These are phyloP conservation scores for Pseudococcus viburni DNA, from an alignment of 2,888 invertebrate genomes.

Conservation along the genomic window DNA sequence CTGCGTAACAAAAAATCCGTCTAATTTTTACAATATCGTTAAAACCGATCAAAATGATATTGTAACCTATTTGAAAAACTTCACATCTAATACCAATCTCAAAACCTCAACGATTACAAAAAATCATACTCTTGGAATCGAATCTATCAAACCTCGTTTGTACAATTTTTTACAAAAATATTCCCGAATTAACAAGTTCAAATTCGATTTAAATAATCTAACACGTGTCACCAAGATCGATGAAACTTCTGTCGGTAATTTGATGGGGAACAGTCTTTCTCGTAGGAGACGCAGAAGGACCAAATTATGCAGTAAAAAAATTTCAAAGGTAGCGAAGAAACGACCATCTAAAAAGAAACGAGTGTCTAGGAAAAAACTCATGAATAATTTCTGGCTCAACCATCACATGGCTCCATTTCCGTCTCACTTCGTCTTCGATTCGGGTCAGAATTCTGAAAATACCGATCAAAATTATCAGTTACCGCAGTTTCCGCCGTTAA, in stretches of 20 bases:
- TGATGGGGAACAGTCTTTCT: constrained; percentile 14
- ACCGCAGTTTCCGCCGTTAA: constrained; percentile 3
- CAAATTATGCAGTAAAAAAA: background rate
- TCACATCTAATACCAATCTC: background rate
- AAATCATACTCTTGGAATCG: background rate
- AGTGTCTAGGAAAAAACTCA: background rate
- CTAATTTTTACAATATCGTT: background rate
- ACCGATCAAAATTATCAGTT: background rate
- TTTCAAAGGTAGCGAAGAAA: background rate
- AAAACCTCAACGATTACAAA: background rate
- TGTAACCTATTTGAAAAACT: constrained; percentile 15
- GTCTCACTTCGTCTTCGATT: background rate
- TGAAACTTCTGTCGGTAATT: constrained; percentile 1
- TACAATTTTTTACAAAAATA: background rate
- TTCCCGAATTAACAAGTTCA: background rate
- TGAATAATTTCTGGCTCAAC: background rate
- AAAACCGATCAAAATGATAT: constrained; percentile 28
- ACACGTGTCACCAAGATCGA: constrained; percentile 2
- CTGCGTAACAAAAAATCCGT: background rate
- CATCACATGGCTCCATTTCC: no score
- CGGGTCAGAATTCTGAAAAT: background rate
- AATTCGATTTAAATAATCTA: background rate
- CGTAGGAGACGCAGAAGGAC: constrained; percentile 6
- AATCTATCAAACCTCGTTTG: background rate
- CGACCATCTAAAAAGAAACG: constrained; percentile 19